phyloP scores from a whole-genome alignment of 2,797 vertebrate genomes.

The Pangasius djambal region DNA sequence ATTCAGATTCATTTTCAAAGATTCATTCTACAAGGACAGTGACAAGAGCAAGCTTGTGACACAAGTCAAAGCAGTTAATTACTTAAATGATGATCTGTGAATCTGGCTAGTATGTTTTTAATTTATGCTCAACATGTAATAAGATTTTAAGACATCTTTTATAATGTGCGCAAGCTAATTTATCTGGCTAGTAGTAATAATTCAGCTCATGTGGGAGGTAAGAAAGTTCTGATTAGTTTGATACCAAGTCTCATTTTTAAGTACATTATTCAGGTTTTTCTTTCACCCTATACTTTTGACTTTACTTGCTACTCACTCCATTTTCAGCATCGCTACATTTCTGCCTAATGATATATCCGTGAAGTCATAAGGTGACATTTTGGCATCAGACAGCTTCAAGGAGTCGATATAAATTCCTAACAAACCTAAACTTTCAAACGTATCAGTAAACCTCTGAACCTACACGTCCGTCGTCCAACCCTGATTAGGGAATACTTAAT shows the following conservation, averaged over 20 bases:
- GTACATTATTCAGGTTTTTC: not conserved
- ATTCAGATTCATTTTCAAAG: not conserved
- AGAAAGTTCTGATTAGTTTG: not conserved
- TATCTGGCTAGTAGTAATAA: not conserved
- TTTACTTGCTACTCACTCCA: not conserved
- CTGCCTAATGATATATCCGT: not conserved
- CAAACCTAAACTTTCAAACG: too few relatives aligned
- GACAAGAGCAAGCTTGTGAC: not conserved
- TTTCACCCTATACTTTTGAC: not conserved
- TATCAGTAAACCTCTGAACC: not conserved
- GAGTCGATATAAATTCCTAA: not conserved
- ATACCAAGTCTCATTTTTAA: not conserved
- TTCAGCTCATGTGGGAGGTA: not conserved
- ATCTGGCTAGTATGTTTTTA: not conserved
- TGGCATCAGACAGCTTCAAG: not conserved
- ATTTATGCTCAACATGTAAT: too few relatives aligned
- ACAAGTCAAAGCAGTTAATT: not conserved
- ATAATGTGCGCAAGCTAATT: too few relatives aligned
- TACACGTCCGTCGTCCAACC: not conserved
- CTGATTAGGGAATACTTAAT: not conserved
- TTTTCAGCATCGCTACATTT: not conserved
- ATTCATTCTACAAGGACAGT: not conserved
- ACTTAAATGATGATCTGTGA: not conserved
- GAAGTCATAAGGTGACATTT: not conserved
- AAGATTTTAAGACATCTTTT: too few relatives aligned